A percentile compares a stretch with the other conserved stretches of the same genome.
Evolutionary conservation across 2,888 invertebrate genomes (phyloP).

Genomic region (Scrobipalpa atriplicella): DNA sequence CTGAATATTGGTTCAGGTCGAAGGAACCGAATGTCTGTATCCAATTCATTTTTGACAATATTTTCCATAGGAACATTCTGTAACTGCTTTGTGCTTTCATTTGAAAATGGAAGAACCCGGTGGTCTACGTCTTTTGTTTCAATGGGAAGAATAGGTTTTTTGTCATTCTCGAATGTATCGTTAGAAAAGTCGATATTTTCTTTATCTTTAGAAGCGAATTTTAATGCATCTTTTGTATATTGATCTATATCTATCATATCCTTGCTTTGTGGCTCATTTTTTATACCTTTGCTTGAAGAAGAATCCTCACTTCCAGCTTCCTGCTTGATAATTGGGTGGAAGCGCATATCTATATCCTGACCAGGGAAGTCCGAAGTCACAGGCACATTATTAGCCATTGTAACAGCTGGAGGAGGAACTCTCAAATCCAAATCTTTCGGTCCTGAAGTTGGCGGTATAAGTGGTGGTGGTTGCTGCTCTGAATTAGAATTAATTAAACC

Average conservation of each 20-base stretch:
- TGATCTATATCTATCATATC: conserved; percentile 80
- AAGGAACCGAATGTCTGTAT: conserved; percentile 75
- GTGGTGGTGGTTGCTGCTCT: conserved; percentile 55
- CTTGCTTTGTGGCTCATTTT: conserved; percentile 58
- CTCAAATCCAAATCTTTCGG: conserved; percentile 76
- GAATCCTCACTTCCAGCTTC: conserved; percentile 48
- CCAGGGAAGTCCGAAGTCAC: conserved; percentile 65
- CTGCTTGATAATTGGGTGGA: conserved; percentile 56
- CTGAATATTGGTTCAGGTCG: conserved; percentile 76
- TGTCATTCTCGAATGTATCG: conserved; percentile 61
- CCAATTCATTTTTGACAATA: conserved; percentile 57
- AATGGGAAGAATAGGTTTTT: conserved; percentile 48
- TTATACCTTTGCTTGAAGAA: conserved; percentile 40
- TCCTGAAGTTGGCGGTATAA: conserved; percentile 48
- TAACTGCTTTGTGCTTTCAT: conserved; percentile 54
- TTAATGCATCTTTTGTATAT: conserved; percentile 79
- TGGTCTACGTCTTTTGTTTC: conserved; percentile 78
- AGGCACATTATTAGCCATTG: conserved; percentile 51
- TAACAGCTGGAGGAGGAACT: conserved; percentile 66
- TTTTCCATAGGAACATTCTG: conserved; percentile 48
- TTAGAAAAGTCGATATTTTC: conserved; percentile 74
- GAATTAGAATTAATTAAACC: conserved; percentile 69
- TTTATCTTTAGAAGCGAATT: conserved; percentile 76
- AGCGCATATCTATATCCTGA: conserved; percentile 78
- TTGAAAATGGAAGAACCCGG: conserved; percentile 72